phyloP scores from a whole-genome alignment of 2,888 invertebrate species.

The Chrysopilus asiliformis region DNA sequence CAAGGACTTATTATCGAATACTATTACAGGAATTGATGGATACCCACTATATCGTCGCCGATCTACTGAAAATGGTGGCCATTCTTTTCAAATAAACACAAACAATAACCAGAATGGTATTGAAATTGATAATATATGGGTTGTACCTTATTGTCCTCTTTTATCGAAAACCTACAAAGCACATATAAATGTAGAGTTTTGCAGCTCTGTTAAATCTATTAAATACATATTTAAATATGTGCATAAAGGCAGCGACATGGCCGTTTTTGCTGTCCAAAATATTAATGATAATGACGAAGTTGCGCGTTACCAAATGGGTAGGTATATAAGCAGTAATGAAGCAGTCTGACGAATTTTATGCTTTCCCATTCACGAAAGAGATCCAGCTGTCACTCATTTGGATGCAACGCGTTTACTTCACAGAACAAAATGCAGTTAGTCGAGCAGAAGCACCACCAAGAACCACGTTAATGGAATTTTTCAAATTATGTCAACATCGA shows the following conservation, averaged over 20 bases:
- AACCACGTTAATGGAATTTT: too few relatives aligned
- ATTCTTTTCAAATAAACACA: conserved; percentile 11
- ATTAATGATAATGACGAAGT: conserved; percentile 9
- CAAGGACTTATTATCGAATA: conserved; percentile 18
- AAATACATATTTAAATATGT: too few relatives aligned
- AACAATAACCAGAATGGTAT: not conserved
- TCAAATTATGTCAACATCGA: too few relatives aligned
- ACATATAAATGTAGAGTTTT: too few relatives aligned
- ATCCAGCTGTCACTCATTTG: too few relatives aligned
- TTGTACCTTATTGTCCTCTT: conserved; percentile 24
- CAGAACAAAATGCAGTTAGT: too few relatives aligned
- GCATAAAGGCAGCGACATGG: conserved; percentile 29
- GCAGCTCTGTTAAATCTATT: too few relatives aligned
- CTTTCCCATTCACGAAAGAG: conserved; percentile 2
- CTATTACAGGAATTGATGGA: conserved; percentile 23
- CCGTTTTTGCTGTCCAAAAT: conserved; percentile 14
- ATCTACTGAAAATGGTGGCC: conserved; percentile 17
- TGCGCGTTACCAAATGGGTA: conserved; percentile 3
- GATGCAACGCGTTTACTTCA: too few relatives aligned
- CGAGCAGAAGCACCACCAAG: too few relatives aligned
- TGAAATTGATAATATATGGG: conserved; percentile 21
- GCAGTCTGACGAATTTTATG: conserved; percentile 11
- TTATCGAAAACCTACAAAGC: conserved; percentile 24
- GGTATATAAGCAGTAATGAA: conserved; percentile 4
- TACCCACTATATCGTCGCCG: conserved; percentile 26